Conservation (phyloP, 1,140 invertebrate genomes). For the Drosophila guanche region DNA sequence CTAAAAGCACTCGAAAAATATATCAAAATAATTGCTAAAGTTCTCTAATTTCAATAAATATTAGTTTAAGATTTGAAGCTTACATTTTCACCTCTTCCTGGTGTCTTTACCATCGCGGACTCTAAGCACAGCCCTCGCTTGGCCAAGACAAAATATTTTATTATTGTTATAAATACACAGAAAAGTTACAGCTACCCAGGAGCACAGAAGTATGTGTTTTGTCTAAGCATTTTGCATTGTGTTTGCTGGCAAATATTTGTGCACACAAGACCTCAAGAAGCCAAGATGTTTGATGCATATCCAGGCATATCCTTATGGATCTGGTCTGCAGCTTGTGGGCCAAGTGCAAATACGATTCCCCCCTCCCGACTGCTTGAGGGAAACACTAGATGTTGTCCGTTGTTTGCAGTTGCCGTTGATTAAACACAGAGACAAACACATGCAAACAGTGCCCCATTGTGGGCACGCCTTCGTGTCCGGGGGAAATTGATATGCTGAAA, state of each 20-base stretch:
- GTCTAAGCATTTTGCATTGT: constrained; percentile 47
- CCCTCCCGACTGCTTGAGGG: constrained; percentile 5
- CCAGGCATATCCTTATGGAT: constrained; percentile 33
- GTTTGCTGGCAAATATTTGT: constrained; percentile 70
- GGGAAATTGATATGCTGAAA: constrained; percentile 79
- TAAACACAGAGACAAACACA: constrained; percentile 65
- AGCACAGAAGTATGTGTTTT: constrained; percentile 31
- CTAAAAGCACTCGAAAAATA: no score
- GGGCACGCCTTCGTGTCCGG: neutral
- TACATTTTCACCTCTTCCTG: neutral
- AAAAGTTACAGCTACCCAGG: neutral
- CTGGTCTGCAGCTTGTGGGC: constrained; percentile 38
- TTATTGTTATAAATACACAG: constrained; percentile 36
- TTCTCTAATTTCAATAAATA: no score
- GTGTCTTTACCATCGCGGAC: neutral
- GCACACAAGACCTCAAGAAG: constrained; percentile 63
- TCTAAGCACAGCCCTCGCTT: constrained; percentile 21
- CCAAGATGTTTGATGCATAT: constrained; percentile 68
- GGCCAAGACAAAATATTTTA: constrained; percentile 37
- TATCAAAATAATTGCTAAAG: no score
- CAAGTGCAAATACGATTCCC: constrained; percentile 46
- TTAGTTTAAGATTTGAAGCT: neutral
- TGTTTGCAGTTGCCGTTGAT: constrained; percentile 75
- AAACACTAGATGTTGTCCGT: constrained; percentile 66
- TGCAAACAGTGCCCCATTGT: constrained; percentile 3